Evolutionary conservation across 2,113 vertebrate genomes (phyloP).

Genomic region (Catharus minimus): DNA sequence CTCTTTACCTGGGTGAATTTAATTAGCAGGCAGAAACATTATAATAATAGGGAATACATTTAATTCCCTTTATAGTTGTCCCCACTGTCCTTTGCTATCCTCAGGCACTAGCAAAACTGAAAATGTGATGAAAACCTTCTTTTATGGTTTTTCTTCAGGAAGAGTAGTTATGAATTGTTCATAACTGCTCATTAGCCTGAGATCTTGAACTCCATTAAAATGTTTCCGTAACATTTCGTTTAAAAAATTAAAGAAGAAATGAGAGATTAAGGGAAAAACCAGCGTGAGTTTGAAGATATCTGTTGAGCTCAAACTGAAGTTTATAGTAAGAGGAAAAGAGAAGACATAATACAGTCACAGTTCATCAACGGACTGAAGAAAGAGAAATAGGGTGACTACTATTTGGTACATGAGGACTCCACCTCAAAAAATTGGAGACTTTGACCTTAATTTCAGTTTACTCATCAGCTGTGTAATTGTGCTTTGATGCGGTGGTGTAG

Average conservation of each 20-base stretch:
- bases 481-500: neutral
- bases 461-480: neutral
- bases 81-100: neutral
- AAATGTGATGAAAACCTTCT: neutral
- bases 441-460: neutral
- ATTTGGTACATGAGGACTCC: neutral
- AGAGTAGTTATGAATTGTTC: neutral
- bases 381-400: neutral
- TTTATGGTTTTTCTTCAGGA: slow-evolving; percentile 1
- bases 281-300: neutral
- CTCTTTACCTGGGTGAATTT: neutral
- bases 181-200: slow-evolving; percentile 8
- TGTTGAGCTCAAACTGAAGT: neutral
- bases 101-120: neutral
- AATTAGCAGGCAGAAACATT: neutral
- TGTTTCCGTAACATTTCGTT: neutral
- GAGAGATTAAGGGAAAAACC: neutral
- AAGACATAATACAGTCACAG: neutral
- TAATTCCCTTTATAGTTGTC: neutral
- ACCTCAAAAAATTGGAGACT: neutral
- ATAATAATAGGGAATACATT: neutral
- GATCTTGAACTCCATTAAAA: slow-evolving; percentile 5
- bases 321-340: neutral
- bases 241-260: neutral
- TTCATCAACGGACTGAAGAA: neutral